Base-by-base conservation (phyloP, 2,113 vertebrate genomes). In the Gadus macrocephalus region DNA sequence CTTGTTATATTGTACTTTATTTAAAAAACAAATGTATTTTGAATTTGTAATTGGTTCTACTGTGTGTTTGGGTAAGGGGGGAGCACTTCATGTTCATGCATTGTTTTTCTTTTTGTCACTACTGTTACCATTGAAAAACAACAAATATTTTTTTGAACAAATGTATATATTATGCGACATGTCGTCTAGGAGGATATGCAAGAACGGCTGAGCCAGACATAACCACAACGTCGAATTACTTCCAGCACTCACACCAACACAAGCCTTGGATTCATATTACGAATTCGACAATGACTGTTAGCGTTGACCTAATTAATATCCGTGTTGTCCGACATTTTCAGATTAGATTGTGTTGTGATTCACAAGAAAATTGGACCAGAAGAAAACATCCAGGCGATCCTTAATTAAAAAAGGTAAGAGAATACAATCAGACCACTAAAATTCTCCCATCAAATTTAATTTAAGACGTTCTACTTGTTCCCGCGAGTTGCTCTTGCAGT, bases 221-320 rank as follows among this genome's bases (percentile, higher is more conserved):
- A 9, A 25, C 22, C 22, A 25, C 6, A 1, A 25, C 5, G 20
- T 22, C 60, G 4, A 62, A 49, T 49, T 12, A 22, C 25, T 62
- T 62, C 20, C 20, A 25, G 60, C 25, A 11, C 19, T 62, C 60
- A 62, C 20, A 20, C 2, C 19, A 62, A 49, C 42, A 49, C 42
- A 11, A 14, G 42, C 8, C 7, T 11, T 49, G 9, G 42, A 49
- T 1, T 9, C 7, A 11, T 49, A 49, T 9, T 11, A 49, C 12
- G 42, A 49, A 49, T 49, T 49, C 7, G 9, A 49, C 8, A 12
- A 22, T 62, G 20, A 22, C 60, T 62, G 20, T n/a, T 6, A 17
- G 68, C 16, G 31, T 60, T 77, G 63, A 71, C 77, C 71, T 69
- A 71, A 53, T 78, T 76, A 63, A 17, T 22, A 53, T 2, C 22